Percentiles rank a stretch among this genome's conserved stretches.
Evolutionary conservation across 30 jellyfish, hydroid and myxozoan species (phyloP).

Genomic region (Turritopsis dohrnii): DNA sequence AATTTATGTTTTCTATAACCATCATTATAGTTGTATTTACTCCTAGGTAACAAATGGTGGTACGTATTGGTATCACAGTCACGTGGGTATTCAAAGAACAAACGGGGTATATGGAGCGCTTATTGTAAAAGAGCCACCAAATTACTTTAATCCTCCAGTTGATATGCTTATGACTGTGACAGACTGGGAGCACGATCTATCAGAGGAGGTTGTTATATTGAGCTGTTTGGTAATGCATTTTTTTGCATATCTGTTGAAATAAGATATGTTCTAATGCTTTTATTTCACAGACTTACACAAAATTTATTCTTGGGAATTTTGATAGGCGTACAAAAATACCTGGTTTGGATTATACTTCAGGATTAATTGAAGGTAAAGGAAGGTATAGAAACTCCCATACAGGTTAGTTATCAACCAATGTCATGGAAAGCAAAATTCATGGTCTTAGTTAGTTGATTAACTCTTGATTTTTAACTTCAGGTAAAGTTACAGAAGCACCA

Average conservation of each 20-base stretch:
- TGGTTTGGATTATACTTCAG: conserved; percentile 42
- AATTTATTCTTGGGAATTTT: conserved; percentile 15
- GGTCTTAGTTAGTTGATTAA: not conserved
- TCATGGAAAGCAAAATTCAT: not conserved
- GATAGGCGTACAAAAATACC: not conserved
- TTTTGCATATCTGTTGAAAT: not conserved
- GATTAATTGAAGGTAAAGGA: conserved; percentile 71
- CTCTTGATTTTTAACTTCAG: conserved; percentile 19
- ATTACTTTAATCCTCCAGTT: conserved; percentile 29
- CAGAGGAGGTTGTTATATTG: conserved; percentile 42
- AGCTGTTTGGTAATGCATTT: not conserved
- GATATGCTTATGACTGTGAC: conserved; percentile 80
- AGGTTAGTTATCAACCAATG: conserved; percentile 30
- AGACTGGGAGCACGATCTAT: conserved; percentile 80
- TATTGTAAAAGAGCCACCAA: conserved; percentile 72
- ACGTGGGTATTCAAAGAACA: conserved; percentile 72
- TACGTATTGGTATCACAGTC: conserved; percentile 86
- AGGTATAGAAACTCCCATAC: conserved; percentile 47
- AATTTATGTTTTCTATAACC: not conserved
- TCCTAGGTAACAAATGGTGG: conserved; percentile 71
- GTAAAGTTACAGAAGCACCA: conserved; percentile 51
- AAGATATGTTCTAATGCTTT: not conserved
- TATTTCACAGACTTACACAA: conserved; percentile 14
- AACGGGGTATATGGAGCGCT: conserved; percentile 78
- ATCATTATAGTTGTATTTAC: not conserved